A percentile compares a stretch with the other conserved stretches of the same genome.
These are phyloP conservation scores for Hippocampus abdominalis DNA, from an alignment of 2,113 vertebrate species.

Conservation along the genomic window DNA sequence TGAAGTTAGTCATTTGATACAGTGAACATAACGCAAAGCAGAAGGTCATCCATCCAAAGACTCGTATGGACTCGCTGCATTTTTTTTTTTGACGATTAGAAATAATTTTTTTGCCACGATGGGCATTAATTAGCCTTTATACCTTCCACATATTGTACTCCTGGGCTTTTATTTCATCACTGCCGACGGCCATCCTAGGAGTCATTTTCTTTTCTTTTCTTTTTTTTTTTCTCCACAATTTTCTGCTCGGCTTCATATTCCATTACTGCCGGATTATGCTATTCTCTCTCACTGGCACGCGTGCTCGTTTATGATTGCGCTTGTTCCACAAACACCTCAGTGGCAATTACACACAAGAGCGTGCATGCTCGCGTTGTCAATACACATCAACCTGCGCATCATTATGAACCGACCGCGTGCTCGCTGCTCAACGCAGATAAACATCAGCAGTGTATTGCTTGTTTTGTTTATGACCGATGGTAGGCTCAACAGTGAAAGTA, in stretches of 20 bases:
- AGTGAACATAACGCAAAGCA: too few relatives aligned
- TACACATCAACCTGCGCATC: conserved; percentile 33
- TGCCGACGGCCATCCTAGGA: conserved; percentile 51
- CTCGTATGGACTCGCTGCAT: neutral
- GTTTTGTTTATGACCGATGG: conserved; percentile 1
- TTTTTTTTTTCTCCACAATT: conserved; percentile 60
- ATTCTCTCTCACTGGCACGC: conserved; percentile 48
- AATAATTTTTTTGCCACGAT: conserved; percentile 44
- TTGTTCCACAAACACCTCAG: conserved; percentile 49
- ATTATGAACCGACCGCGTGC: conserved; percentile 39
- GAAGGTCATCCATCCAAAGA: too few relatives aligned
- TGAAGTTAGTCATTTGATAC: too few relatives aligned
- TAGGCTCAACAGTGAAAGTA: neutral
- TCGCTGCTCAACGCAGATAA: conserved; percentile 34
- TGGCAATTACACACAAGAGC: conserved; percentile 17
- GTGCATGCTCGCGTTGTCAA: conserved; percentile 33
- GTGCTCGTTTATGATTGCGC: conserved; percentile 52
- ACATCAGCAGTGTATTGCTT: conserved; percentile 43
- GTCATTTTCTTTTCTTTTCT: conserved; percentile 56
- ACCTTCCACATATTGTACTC: neutral
- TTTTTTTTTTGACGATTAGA: conserved; percentile 26
- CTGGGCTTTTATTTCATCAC: neutral
- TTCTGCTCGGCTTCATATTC: conserved; percentile 74
- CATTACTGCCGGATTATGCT: conserved; percentile 63
- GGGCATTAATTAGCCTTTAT: conserved; percentile 32